Evolutionary conservation across 2,113 vertebrate species (phyloP).

Genomic region (Arvicanthis niloticus): DNA sequence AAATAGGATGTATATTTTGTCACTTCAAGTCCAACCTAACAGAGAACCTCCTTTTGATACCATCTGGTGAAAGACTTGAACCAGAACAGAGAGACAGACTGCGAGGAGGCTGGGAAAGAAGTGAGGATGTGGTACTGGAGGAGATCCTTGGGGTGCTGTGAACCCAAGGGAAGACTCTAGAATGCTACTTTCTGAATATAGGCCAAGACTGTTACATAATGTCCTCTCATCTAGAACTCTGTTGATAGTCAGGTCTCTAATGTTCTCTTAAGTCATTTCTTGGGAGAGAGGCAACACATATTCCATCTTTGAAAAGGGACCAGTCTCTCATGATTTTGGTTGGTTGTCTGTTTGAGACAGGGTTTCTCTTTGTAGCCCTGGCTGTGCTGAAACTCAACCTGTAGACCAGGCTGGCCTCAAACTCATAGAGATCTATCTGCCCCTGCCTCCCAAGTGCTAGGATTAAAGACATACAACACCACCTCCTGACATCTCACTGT

Average conservation of each 20-base stretch:
- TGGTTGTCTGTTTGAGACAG: too few species aligned
- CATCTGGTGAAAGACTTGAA: not conserved
- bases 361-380: too few species aligned
- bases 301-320: slow-evolving; percentile 6
- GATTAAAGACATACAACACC: not conserved
- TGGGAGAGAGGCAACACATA: not conserved
- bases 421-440: too few species aligned
- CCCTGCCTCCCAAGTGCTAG: not conserved
- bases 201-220: not conserved
- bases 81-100: not conserved
- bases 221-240: not conserved
- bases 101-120: not conserved
- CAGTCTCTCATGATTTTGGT: not conserved
- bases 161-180: not conserved
- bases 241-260: not conserved
- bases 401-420: too few species aligned
- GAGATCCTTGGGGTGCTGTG: not conserved
- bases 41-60: not conserved
- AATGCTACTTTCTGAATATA: not conserved
- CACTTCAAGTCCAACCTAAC: not conserved
- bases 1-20: not conserved
- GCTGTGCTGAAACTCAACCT: too few species aligned
- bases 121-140: not conserved
- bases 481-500: not conserved
- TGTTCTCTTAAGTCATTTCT: not conserved